A percentile compares a stretch with the other conserved stretches of the same genome.
Evolutionary conservation across 2,113 vertebrate genomes (phyloP).

Genomic region (Hypanus sabinus): DNA sequence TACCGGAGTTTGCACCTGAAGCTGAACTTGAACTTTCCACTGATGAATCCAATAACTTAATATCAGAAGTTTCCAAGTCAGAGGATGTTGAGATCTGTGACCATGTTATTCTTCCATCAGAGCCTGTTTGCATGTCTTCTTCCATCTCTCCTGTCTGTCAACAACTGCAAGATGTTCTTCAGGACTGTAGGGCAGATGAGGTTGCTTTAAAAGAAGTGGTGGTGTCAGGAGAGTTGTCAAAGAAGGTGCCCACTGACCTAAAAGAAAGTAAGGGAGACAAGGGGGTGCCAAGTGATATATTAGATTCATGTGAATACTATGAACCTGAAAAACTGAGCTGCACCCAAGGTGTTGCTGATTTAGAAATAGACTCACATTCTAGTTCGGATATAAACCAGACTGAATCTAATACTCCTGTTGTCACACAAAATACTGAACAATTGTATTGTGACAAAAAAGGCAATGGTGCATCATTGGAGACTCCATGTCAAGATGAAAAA

Average conservation of each 20-base stretch:
- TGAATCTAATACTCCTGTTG: neutral
- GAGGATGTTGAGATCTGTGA: neutral
- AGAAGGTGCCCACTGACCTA: neutral
- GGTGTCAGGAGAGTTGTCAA: neutral
- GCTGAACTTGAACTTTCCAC: neutral
- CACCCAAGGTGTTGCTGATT: neutral
- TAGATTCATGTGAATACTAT: neutral
- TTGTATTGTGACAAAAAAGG: neutral
- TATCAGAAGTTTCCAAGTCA: neutral
- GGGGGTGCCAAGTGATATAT: neutral
- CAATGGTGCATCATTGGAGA: neutral
- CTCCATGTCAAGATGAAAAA: neutral
- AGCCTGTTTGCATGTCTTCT: neutral
- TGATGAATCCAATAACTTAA: neutral
- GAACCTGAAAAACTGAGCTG: neutral
- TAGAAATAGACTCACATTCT: neutral
- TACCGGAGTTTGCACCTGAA: neutral
- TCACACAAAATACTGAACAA: neutral
- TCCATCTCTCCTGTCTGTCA: slow-evolving; percentile 9
- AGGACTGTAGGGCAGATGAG: neutral
- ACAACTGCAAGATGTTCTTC: neutral
- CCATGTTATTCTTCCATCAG: neutral
- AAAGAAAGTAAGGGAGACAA: neutral
- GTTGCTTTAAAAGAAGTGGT: neutral
- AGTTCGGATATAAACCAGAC: neutral